Evolutionary conservation across 2,797 vertebrate species (phyloP).

Genomic region (Xyrichtys novacula): DNA sequence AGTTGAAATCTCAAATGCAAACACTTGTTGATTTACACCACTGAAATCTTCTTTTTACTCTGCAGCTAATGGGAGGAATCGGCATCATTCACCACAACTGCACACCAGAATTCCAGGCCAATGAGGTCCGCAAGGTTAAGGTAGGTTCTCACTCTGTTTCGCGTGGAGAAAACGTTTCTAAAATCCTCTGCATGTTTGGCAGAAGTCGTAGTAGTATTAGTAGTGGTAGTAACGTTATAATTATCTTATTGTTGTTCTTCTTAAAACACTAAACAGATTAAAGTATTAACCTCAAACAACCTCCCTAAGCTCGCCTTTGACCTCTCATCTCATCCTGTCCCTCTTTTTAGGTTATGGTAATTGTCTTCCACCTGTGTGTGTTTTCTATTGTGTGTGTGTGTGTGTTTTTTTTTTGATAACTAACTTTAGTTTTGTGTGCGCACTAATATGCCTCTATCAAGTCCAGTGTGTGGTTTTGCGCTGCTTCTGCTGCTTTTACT

Average conservation of each 20-base stretch:
- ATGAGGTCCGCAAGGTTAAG: slow-evolving; percentile 95
- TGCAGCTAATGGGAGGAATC: slow-evolving; percentile 94
- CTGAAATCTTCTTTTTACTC: not conserved
- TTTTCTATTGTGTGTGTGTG: slow-evolving; percentile 1
- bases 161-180: not conserved
- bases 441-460: not conserved
- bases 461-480: slow-evolving; percentile 6
- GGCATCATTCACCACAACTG: slow-evolving; percentile 97
- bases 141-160: slow-evolving; percentile 64
- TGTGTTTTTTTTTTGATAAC: not conserved
- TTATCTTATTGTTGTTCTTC: not conserved
- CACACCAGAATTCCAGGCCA: slow-evolving; percentile 96
- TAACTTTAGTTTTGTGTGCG: not conserved
- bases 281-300: not conserved
- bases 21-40: not conserved
- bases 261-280: not conserved
- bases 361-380: slow-evolving; percentile 9
- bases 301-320: not conserved
- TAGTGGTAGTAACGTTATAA: not conserved
- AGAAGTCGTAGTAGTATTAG: not conserved
- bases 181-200: not conserved
- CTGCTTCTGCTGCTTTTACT: slow-evolving; percentile 5
- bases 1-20: not conserved
- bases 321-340: slow-evolving; percentile 30
- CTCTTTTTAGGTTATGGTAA: slow-evolving; percentile 58